phyloP scores from a whole-genome alignment of 2,113 vertebrate species.

The Lethenteron camtschaticum region DNA sequence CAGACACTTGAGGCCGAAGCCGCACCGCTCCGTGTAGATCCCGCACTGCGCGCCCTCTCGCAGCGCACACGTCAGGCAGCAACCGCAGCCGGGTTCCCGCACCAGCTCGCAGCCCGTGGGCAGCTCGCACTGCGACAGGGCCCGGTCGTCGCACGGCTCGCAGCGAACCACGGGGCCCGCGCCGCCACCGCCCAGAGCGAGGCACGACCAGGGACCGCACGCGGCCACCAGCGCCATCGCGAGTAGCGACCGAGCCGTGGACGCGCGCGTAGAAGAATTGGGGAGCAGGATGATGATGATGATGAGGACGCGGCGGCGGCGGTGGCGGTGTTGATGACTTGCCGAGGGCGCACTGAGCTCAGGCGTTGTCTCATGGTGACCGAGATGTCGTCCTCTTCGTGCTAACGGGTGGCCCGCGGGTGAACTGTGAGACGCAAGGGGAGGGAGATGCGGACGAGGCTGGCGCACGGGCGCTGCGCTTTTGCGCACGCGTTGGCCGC shows the following conservation, averaged over 20 bases:
- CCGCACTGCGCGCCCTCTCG: constrained; percentile 75
- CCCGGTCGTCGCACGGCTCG: constrained; percentile 83
- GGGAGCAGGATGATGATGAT: too few relatives aligned
- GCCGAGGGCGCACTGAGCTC: too few relatives aligned
- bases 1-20: constrained; percentile 65
- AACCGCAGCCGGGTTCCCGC: constrained; percentile 92
- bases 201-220: background rate
- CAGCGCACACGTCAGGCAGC: constrained; percentile 87
- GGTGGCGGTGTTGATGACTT: too few relatives aligned
- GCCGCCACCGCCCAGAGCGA: constrained; percentile 12
- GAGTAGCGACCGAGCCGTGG: background rate
- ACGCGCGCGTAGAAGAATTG: background rate
- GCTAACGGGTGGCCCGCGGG: too few relatives aligned
- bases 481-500: too few relatives aligned
- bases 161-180: constrained; percentile 77
- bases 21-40: constrained; percentile 85
- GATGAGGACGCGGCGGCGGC: too few relatives aligned
- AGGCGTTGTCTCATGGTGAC: too few relatives aligned
- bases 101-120: constrained; percentile 77
- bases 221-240: background rate
- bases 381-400: too few relatives aligned
- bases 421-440: too few relatives aligned
- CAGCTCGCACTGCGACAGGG: constrained; percentile 69
- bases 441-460: too few relatives aligned
- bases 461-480: too few relatives aligned